phyloP scores from a whole-genome alignment of 1,140 invertebrate genomes.

The Drosophila kurseongensis region DNA sequence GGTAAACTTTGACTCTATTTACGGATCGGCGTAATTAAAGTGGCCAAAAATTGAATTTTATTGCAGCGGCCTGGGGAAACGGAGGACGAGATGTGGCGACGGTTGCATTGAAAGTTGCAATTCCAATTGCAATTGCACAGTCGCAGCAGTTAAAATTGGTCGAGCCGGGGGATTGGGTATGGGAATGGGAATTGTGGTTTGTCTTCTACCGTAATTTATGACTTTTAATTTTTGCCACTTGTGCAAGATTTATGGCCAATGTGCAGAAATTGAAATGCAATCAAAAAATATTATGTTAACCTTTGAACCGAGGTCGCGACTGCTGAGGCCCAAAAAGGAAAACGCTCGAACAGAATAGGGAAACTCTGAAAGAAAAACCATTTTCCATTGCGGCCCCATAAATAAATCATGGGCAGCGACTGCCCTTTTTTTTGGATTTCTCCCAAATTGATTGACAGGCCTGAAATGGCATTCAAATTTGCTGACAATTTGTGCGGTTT shows the following conservation, averaged over 20 bases:
- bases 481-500: slow-evolving; percentile 22
- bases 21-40: slow-evolving; percentile 48
- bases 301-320: slow-evolving; percentile 51
- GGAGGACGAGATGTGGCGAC: not conserved
- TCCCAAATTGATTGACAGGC: slow-evolving; percentile 61
- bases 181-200: slow-evolving; percentile 35
- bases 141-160: slow-evolving; percentile 22
- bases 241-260: slow-evolving; percentile 71
- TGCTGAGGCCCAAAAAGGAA: slow-evolving; percentile 9
- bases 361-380: slow-evolving; percentile 7
- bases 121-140: slow-evolving; percentile 12
- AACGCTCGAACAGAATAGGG: slow-evolving; percentile 21
- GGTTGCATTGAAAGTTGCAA: slow-evolving; percentile 35
- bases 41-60: slow-evolving; percentile 48
- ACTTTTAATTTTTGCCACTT: slow-evolving; percentile 76
- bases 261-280: slow-evolving; percentile 77
- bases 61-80: slow-evolving; percentile 2
- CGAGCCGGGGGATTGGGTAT: slow-evolving; percentile 1
- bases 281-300: slow-evolving; percentile 80
- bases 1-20: slow-evolving; percentile 49
- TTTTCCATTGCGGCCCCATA: slow-evolving; percentile 41
- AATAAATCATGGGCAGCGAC: slow-evolving; percentile 54
- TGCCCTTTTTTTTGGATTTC: slow-evolving; percentile 27
- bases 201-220: slow-evolving; percentile 69
- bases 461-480: slow-evolving; percentile 65